phyloP scores from a whole-genome alignment of 2,113 vertebrate genomes.

The Aix galericulata region DNA sequence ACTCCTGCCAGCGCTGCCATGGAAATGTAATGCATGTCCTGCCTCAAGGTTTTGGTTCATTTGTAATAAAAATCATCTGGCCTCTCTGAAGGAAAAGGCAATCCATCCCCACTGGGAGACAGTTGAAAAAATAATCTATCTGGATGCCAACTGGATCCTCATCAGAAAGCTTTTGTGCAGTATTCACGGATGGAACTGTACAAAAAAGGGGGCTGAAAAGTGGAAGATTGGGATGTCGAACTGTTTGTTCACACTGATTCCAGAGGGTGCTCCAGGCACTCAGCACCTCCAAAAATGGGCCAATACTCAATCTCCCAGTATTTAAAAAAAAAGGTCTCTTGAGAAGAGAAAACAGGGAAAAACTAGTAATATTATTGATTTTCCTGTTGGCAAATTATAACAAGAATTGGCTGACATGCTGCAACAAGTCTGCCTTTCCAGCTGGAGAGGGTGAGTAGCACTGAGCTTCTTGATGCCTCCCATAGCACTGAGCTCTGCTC shows the following conservation, averaged over 20 bases:
- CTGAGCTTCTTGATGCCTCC: background rate
- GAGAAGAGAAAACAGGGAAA: conserved; percentile 23
- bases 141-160: conserved; percentile 47
- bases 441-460: background rate
- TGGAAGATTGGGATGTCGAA: background rate
- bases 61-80: conserved; percentile 61
- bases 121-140: conserved; percentile 28
- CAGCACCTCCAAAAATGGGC: background rate
- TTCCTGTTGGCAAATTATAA: conserved; percentile 11
- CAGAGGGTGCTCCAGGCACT: conserved; percentile 56
- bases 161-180: conserved; percentile 38
- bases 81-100: conserved; percentile 38
- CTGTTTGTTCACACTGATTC: background rate
- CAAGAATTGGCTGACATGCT: conserved; percentile 7
- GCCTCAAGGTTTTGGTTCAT: conserved; percentile 60
- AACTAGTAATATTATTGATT: conserved; percentile 33
- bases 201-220: background rate
- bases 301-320: background rate
- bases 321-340: conserved; percentile 11
- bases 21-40: conserved; percentile 39
- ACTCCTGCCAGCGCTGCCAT: conserved; percentile 27
- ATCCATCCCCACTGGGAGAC: conserved; percentile 31
- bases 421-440: conserved; percentile 7
- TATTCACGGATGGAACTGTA: background rate
- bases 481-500: accelerated